Conservation (phyloP, 2,888 invertebrate genomes). For the Limnephilus lunatus region DNA sequence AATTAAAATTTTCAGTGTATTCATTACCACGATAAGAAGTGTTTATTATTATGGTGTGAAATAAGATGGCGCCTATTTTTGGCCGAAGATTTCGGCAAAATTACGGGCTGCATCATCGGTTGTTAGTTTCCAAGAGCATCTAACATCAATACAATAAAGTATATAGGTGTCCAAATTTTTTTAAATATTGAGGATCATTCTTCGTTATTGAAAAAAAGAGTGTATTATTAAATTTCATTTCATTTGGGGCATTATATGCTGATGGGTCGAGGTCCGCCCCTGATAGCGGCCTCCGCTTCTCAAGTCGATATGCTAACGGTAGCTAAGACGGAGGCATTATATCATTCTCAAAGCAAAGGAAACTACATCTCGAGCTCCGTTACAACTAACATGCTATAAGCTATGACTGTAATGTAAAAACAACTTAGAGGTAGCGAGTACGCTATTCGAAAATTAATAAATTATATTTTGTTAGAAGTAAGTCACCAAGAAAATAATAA, state of each 20-base stretch:
- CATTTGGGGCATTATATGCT: not conserved
- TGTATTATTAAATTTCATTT: not conserved
- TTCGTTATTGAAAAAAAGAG: not conserved
- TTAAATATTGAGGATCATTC: not conserved
- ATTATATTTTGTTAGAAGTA: not conserved
- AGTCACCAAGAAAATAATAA: not conserved
- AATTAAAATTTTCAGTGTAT: too few relatives aligned
- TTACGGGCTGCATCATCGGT: too few relatives aligned
- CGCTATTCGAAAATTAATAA: not conserved
- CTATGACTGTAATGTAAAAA: slow-evolving; percentile 23
- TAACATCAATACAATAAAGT: too few relatives aligned
- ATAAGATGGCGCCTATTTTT: too few relatives aligned
- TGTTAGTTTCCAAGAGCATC: too few relatives aligned
- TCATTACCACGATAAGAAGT: too few relatives aligned
- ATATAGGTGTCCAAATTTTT: too few relatives aligned
- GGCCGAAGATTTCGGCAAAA: too few relatives aligned
- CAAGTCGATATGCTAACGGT: slow-evolving; percentile 11
- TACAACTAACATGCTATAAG: slow-evolving; percentile 16
- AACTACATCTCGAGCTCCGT: slow-evolving; percentile 39
- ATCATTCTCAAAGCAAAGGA: slow-evolving; percentile 36
- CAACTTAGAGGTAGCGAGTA: not conserved
- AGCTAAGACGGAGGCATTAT: slow-evolving; percentile 21
- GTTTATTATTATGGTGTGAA: too few relatives aligned
- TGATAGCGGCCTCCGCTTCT: not conserved
- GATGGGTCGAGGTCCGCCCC: not conserved